A percentile compares a stretch with the other conserved stretches of the same genome.
phyloP scores from a whole-genome alignment of 1,140 invertebrate genomes.

The Penaeus chinensis region DNA sequence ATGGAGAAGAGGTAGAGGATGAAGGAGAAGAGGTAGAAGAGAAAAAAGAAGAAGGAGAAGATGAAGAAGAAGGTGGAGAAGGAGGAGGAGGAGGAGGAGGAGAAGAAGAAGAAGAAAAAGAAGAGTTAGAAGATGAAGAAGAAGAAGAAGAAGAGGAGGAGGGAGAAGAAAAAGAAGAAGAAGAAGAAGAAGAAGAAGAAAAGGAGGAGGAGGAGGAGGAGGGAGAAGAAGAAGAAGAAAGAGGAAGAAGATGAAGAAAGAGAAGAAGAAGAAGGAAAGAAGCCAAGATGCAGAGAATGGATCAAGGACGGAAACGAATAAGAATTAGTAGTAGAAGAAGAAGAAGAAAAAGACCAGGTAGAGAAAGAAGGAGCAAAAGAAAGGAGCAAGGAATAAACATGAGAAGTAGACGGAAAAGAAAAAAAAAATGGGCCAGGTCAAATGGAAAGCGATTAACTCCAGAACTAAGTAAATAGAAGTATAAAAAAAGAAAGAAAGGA shows the following conservation, averaged over 20 bases:
- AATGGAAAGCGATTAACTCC: too few relatives aligned
- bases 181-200: neutral
- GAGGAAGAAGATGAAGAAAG: neutral
- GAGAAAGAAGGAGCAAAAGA: too few relatives aligned
- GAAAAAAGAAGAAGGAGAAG: neutral
- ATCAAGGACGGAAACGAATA: neutral
- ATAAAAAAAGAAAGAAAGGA: neutral
- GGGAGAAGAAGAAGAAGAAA: neutral
- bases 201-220: neutral
- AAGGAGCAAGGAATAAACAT: too few relatives aligned
- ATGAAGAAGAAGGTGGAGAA: neutral
- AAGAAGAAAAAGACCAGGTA: too few relatives aligned
- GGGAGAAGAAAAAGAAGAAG: neutral
- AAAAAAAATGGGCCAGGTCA: too few relatives aligned
- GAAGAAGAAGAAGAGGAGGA: neutral
- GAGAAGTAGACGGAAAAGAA: too few relatives aligned
- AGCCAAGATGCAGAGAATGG: neutral
- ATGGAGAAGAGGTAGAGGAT: neutral
- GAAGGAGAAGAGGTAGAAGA: neutral
- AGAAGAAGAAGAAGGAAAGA: neutral
- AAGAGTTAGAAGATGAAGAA: neutral
- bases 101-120: neutral
- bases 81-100: neutral
- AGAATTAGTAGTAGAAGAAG: neutral
- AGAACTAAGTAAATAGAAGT: too few relatives aligned